phyloP scores from a whole-genome alignment of 2,888 invertebrate genomes.

The Pyrrhosoma nymphula region DNA sequence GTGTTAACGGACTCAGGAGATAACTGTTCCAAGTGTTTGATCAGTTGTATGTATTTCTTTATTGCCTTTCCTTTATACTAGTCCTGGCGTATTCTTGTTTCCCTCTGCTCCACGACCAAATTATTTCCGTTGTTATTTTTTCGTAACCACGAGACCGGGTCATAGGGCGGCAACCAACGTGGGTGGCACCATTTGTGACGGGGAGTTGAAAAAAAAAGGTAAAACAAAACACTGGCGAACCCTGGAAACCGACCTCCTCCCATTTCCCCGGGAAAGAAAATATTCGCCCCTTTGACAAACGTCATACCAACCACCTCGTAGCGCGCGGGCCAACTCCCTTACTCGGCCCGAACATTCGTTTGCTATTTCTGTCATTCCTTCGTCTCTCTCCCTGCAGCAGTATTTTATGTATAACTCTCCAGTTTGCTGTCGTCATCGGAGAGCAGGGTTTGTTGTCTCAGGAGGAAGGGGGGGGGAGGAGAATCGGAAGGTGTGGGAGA shows the following conservation, averaged over 20 bases:
- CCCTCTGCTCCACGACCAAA: too few relatives aligned
- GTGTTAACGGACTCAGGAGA: too few relatives aligned
- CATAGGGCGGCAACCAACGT: neutral
- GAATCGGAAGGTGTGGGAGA: neutral
- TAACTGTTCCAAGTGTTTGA: too few relatives aligned
- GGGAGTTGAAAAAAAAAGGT: too few relatives aligned
- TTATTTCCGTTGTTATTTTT: neutral
- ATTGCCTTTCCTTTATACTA: too few relatives aligned
- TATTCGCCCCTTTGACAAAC: conserved; percentile 12
- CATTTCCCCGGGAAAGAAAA: neutral
- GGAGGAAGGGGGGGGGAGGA: neutral
- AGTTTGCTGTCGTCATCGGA: neutral
- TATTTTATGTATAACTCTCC: conserved; percentile 1
- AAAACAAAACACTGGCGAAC: neutral
- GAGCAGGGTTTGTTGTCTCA: conserved; percentile 6
- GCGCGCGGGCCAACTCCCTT: too few relatives aligned
- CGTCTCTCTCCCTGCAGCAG: neutral
- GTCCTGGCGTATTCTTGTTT: too few relatives aligned
- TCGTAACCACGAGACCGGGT: neutral
- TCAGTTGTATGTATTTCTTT: too few relatives aligned
- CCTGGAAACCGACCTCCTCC: neutral
- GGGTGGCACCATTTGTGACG: neutral
- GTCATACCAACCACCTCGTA: neutral
- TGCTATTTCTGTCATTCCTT: neutral
- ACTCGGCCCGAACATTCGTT: neutral